phyloP scores from a whole-genome alignment of 2,888 invertebrate species.

The Uropetala carovei region DNA sequence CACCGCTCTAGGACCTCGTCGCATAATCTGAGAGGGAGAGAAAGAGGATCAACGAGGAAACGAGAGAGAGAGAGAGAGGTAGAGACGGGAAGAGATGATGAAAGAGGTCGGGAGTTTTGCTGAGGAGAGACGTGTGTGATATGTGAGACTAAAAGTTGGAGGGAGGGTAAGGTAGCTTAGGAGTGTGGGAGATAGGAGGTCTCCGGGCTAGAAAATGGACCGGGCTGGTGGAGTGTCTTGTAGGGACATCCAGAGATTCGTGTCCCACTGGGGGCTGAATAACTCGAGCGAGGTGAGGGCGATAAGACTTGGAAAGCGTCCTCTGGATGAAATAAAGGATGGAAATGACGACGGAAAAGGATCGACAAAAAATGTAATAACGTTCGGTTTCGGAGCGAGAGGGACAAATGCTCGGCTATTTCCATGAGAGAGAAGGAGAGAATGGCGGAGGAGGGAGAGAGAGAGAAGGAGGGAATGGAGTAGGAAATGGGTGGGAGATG shows the following conservation, averaged over 20 bases:
- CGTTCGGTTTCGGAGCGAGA: conserved; percentile 42
- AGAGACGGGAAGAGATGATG: background rate
- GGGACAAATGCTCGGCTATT: conserved; percentile 52
- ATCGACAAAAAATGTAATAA: conserved; percentile 45
- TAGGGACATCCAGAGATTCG: conserved; percentile 54
- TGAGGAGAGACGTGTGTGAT: background rate
- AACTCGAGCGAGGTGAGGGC: conserved; percentile 50
- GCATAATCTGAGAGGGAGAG: background rate
- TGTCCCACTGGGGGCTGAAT: conserved; percentile 56
- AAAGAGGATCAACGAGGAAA: too few species aligned
- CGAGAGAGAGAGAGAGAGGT: background rate
- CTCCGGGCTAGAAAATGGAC: conserved; percentile 21
- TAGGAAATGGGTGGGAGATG: background rate
- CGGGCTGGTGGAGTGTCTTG: conserved; percentile 53
- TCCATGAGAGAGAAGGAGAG: conserved; percentile 3
- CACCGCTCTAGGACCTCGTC: too few species aligned
- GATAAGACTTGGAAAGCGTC: conserved; percentile 56
- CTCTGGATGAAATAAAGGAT: conserved; percentile 44
- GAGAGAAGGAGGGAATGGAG: background rate
- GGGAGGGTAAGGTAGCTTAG: background rate
- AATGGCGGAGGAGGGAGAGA: background rate
- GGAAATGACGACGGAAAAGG: conserved; percentile 18
- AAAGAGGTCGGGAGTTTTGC: background rate
- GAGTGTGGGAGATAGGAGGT: background rate
- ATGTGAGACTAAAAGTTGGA: background rate